These are phyloP conservation scores for Drosophila sechellia DNA, from an alignment of 1,140 invertebrate species.

Conservation along the genomic window DNA sequence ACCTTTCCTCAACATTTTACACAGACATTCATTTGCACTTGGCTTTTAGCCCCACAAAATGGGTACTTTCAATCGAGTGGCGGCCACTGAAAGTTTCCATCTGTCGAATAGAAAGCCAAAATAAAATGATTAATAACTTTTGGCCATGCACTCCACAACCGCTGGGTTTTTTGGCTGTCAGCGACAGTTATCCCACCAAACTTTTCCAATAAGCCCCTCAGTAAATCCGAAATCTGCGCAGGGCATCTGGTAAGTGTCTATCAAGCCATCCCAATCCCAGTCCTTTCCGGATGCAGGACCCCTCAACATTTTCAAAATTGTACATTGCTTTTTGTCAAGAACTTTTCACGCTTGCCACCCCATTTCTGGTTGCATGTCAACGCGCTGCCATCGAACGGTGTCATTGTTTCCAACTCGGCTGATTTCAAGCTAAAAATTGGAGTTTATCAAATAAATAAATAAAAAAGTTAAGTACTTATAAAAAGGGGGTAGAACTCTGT, in stretches of 20 bases:
- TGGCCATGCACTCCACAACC: slow-evolving; percentile 4
- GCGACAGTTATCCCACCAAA: slow-evolving; percentile 34
- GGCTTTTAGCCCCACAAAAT: slow-evolving; percentile 1
- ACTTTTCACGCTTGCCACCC: slow-evolving; percentile 47
- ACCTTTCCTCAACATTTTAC: not conserved
- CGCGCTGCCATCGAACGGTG: slow-evolving; percentile 20
- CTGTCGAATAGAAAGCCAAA: slow-evolving; percentile 3
- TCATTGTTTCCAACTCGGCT: not conserved
- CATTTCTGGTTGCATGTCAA: slow-evolving; percentile 47
- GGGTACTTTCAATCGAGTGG: slow-evolving; percentile 3
- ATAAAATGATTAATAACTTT: slow-evolving; percentile 49
- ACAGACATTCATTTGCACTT: slow-evolving; percentile 8
- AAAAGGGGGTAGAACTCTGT: too few relatives aligned
- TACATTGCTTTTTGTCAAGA: slow-evolving; percentile 50
- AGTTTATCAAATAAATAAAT: not conserved
- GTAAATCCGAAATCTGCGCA: slow-evolving; percentile 27
- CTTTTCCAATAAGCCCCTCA: slow-evolving; percentile 22
- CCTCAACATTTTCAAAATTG: slow-evolving; percentile 47
- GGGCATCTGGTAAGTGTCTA: slow-evolving; percentile 53
- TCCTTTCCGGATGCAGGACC: slow-evolving; percentile 22
- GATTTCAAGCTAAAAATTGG: slow-evolving; percentile 4
- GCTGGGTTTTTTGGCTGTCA: slow-evolving; percentile 24
- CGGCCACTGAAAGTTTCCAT: slow-evolving; percentile 17
- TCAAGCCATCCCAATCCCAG: slow-evolving; percentile 21
- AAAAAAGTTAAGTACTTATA: too few relatives aligned